Percentiles rank a stretch among this genome's conserved stretches.
Evolutionary conservation across 30 jellyfish, hydroid and myxozoan species (phyloP).

Genomic region (Nemopilema nomurai): DNA sequence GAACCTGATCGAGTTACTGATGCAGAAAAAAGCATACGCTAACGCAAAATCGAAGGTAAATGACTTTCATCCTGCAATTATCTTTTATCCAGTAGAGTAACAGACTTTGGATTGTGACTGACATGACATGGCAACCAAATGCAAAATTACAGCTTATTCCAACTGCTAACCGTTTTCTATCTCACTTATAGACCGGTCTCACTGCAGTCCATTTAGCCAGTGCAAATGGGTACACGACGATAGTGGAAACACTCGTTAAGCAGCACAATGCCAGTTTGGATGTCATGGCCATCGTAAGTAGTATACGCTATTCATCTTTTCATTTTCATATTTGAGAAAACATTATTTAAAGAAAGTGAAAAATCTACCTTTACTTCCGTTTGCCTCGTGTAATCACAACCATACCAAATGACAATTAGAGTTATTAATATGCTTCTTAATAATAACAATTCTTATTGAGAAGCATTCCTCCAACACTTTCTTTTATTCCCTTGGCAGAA

Average conservation of each 20-base stretch:
- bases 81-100: no score
- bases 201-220: slow-evolving; percentile 90
- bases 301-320: background rate
- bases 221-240: slow-evolving; percentile 74
- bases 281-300: slow-evolving; percentile 79
- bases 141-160: no score
- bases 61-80: background rate
- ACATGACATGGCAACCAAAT: no score
- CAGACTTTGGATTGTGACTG: background rate
- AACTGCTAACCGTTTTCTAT: background rate
- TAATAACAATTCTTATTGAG: no score
- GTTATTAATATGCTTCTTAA: no score
- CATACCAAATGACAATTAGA: no score
- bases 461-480: no score
- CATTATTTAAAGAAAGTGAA: no score
- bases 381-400: no score
- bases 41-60: slow-evolving; percentile 94
- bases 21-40: slow-evolving; percentile 78
- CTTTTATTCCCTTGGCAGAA: slow-evolving; percentile 37
- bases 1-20: slow-evolving; percentile 62
- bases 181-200: slow-evolving; percentile 65
- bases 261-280: slow-evolving; percentile 78
- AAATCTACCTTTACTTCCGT: no score
- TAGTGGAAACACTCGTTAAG: slow-evolving; percentile 71
- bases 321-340: no score